Base-by-base conservation (phyloP, 2,113 vertebrate species). In the Cottus gobio region DNA sequence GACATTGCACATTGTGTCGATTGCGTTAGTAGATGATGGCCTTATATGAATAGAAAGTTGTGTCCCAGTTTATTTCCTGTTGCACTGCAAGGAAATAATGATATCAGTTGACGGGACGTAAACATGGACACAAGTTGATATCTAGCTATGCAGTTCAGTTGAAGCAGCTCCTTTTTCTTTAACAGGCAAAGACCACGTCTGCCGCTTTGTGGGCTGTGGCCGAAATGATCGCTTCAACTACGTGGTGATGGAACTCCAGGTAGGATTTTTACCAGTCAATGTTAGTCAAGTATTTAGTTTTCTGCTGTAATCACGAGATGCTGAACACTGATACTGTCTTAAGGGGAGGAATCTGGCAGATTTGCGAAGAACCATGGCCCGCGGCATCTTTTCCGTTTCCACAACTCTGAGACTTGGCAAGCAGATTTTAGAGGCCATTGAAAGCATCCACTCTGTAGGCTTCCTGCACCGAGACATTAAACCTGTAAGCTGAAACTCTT, bases 241-340 rank as follows among this genome's bases (percentile, higher is more conserved):
- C 52, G 98, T 99, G 84, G 98, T 99, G 86, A 99, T 99, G 98
- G 97, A 99, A 71, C 96, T 99, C 68, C 98, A 99, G 96, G 98
- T 99, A 86, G 68, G 83, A 34, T 13, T 9, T 39, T 15, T 0
- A 37, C 4, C 18, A 1, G 2, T 50, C 9, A n/a, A 0, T 56
- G 11, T 7, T 24, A 18, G 3, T 70, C 9, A n/a, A 24, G 7
- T 65, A 10, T 52, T 79, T 52, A 0, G 15, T 65, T 67, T 8
- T 3, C 20, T 13, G 46, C 22, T 26, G n/a, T 54, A 3, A 7
- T 39, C 2, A 2, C 71, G 22, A 79, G 46, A 6, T 2, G 0
- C 3, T 69, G 30, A 11, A 24, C 39, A 0, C 6, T 64, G 5
- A 67, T 85, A 3, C 12, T 75, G 20, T 73, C 26, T 56, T 10